Evolutionary conservation across 2,888 invertebrate genomes (phyloP), one percentile per base, ranked within the genome.

Genomic region (Yponomeuta evonymella): DNA sequence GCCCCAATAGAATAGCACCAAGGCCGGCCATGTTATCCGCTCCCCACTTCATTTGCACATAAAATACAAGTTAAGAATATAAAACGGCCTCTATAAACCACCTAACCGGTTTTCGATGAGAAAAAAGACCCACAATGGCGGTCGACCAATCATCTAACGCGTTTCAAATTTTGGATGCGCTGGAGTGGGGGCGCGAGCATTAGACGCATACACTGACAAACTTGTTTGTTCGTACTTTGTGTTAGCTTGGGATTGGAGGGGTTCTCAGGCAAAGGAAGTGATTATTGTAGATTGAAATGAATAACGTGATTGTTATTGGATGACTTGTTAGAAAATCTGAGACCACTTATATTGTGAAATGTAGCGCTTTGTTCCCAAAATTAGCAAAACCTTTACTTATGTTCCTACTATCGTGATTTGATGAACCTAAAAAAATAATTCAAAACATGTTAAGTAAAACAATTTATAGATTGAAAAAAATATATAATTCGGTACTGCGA

Each of bases 141-240:
- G 74, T 73, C 79, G 75, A 76, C 90, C 90, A 90, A 90, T 89
- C 88, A 75, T 85, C 88, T 89, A 88, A 87, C 86, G 77, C 79
- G 75, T 78, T 87, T 89, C 85, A 88, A 90, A 91, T 89, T 90
- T 90, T 83, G 89, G 82, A 76, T 83, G 85, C 83, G 83, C 82
- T 70, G 71, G 84, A 86, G 86, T 85, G 84, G 85, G 23, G 83
- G 72, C 64, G 67, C 72, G 70, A 63, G 72, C 76, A 76, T 83
- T 87, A 85, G 87, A 87, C 76, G 76, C 80, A 85, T 81, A 83
- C 80, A 75, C 36, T 70, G 63, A 69, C 71, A 71, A 23, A 23
- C 23, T 5, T 11, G 4, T 43, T 43, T 12, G 48, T 33, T n/a
- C n/a, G 23, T 63, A 70, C 6, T 65, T 36, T 15, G 70, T 70